Conservation (phyloP, 2,888 invertebrate genomes). For the Phoenoteleia sp. region DNA sequence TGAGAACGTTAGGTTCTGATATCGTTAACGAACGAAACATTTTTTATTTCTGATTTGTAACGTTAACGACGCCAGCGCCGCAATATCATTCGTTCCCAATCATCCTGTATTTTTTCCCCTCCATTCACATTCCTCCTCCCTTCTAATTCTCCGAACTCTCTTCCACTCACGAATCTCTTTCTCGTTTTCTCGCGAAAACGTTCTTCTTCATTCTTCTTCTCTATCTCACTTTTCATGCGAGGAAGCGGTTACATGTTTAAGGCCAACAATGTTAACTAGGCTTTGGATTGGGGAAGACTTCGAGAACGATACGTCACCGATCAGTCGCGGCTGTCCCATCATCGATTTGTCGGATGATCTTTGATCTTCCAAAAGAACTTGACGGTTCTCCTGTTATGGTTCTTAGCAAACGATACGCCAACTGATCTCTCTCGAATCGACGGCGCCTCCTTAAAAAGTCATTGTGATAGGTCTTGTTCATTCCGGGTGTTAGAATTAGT, state of each 20-base stretch:
- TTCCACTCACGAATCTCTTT: conserved; percentile 43
- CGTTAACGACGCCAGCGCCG: conserved; percentile 26
- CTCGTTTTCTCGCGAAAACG: too few species aligned
- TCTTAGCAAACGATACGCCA: conserved; percentile 32
- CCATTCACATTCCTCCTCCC: conserved; percentile 34
- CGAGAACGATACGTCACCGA: not conserved
- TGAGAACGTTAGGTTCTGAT: not conserved
- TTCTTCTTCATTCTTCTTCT: conserved; percentile 58
- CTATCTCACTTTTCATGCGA: conserved; percentile 44
- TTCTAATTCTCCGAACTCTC: conserved; percentile 36
- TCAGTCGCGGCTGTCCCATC: not conserved
- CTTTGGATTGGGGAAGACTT: conserved; percentile 53
- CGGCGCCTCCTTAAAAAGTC: conserved; percentile 44
- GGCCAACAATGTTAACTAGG: conserved; percentile 61
- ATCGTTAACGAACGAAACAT: conserved; percentile 20
- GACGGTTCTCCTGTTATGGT: not conserved
- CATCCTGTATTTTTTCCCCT: not conserved
- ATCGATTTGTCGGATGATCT: not conserved
- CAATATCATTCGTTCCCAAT: not conserved
- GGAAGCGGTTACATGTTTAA: conserved; percentile 41
- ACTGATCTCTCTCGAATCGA: conserved; percentile 54
- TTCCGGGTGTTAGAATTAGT: conserved; percentile 65
- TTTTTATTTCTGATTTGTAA: too few species aligned
- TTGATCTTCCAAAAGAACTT: not conserved
- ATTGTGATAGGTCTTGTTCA: conserved; percentile 74